These are phyloP conservation scores for Dendronephthya gigantea DNA, from an alignment of 64 coral and sea anemone species.

Conservation along the genomic window DNA sequence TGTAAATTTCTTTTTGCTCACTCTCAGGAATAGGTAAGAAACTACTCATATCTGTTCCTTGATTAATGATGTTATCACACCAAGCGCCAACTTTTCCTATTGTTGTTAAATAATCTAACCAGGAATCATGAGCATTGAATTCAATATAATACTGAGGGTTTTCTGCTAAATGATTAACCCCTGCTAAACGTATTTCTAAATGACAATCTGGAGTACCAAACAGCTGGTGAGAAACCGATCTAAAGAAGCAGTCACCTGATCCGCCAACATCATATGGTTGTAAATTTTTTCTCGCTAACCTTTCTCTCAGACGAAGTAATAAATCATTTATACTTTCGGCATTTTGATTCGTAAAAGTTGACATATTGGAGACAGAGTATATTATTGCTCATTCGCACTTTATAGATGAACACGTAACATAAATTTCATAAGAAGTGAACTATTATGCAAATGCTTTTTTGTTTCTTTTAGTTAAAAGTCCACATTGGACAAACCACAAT, in stretches of 20 bases:
- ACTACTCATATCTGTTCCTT: too few relatives aligned
- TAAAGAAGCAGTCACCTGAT: slow-evolving; percentile 27
- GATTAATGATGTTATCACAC: not conserved
- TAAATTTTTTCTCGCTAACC: not conserved
- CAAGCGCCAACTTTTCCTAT: not conserved
- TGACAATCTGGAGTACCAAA: slow-evolving; percentile 13
- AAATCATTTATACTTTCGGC: not conserved
- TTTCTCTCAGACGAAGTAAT: not conserved
- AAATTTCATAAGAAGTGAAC: not conserved
- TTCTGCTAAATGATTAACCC: not conserved
- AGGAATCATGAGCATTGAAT: not conserved
- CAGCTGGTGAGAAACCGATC: slow-evolving; percentile 11
- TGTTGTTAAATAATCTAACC: not conserved
- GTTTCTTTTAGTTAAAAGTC: not conserved
- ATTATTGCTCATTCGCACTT: not conserved
- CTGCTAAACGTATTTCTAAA: slow-evolving; percentile 14
- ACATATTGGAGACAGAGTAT: not conserved
- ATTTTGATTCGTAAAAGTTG: not conserved
- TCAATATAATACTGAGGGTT: slow-evolving; percentile 10
- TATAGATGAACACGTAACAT: not conserved
- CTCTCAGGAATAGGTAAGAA: too few relatives aligned
- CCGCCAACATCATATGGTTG: slow-evolving; percentile 21
- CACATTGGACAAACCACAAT: not conserved
- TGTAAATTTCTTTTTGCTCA: slow-evolving; percentile 1
- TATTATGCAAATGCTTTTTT: not conserved